Evolutionary conservation across 2,888 invertebrate species (phyloP), one percentile per base, ranked within the genome.

Genomic region (Abscondita cerata): DNA sequence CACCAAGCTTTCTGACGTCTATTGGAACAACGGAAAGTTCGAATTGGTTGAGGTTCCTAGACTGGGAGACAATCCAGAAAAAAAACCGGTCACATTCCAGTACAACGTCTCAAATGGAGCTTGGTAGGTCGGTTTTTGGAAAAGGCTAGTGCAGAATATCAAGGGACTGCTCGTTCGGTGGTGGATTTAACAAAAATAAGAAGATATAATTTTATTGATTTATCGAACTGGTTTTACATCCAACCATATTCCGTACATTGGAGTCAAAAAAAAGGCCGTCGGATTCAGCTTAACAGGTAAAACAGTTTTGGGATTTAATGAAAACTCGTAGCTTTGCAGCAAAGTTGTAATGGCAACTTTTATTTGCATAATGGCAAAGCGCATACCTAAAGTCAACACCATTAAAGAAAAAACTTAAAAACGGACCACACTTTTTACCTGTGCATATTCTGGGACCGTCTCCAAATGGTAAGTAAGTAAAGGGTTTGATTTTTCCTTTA

Each of bases 401-500:
- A 9, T 11, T 5, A 9, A 57, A 55, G 6, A 25, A 13, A n/a
- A n/a, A 20, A 11, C 19, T 18, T 18, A 18, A n/a, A n/a, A 9
- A 20, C 4, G 1, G 2, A 12, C 0, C 1, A 16, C 2, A 11
- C 5, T 15, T 38, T 31, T 58, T 67, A 75, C 75, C 76, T 9
- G 75, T 75, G 59, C 76, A 76, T 44, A 66, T 70, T 19, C 75
- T 62, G 0, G 76, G 75, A 2, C 76, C 76, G 38, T 74, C 73
- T 16, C 76, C 76, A 47, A 75, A 76, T 0, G 75, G 75, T 41
- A 76, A 54, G 52, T 69, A 75, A 11, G 55, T 38, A 12, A 53
- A 61, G 8, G 13, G 51, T 1, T 12, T 19, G 4, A 13, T 19
- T 8, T 11, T 18, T 9, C 12, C 9, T 38, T 53, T 62, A 12